These are phyloP conservation scores for Gobionotothen gibberifrons DNA, from an alignment of 2,797 vertebrate genomes.

Conservation along the genomic window DNA sequence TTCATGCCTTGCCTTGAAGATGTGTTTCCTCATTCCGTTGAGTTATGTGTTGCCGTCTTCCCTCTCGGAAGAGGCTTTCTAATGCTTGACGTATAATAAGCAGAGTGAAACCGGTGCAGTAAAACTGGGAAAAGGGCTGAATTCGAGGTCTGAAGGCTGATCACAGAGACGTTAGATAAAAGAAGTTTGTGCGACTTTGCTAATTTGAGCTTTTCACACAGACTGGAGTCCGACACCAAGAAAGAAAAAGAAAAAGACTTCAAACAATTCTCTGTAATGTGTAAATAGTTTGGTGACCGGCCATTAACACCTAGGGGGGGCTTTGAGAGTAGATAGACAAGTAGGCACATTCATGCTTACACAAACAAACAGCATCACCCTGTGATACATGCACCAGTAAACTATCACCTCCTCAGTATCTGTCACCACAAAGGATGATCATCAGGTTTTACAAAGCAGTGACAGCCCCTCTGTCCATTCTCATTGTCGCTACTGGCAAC, in stretches of 20 bases:
- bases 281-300: conserved; percentile 27
- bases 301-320: not conserved
- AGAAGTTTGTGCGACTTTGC: conserved; percentile 14
- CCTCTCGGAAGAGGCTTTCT: conserved; percentile 18
- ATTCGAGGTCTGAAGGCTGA: conserved; percentile 38
- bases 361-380: conserved; percentile 36
- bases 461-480: conserved; percentile 65
- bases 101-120: conserved; percentile 17
- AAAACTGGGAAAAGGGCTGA: conserved; percentile 41
- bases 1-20: conserved; percentile 5
- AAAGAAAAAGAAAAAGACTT: conserved; percentile 26
- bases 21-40: conserved; percentile 44
- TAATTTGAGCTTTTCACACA: conserved; percentile 26
- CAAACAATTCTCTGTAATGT: not conserved
- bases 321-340: not conserved
- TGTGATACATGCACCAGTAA: conserved; percentile 36
- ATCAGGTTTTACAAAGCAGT: conserved; percentile 62
- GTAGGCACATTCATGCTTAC: conserved; percentile 11
- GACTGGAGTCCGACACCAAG: conserved; percentile 9
- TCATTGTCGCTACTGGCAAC: conserved; percentile 75
- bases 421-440: conserved; percentile 74
- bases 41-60: conserved; percentile 21
- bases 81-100: conserved; percentile 42
- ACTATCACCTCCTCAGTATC: conserved; percentile 69
- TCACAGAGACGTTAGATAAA: conserved; percentile 26